phyloP scores from a whole-genome alignment of 2,888 invertebrate genomes.

The Eristalinus aeneus region DNA sequence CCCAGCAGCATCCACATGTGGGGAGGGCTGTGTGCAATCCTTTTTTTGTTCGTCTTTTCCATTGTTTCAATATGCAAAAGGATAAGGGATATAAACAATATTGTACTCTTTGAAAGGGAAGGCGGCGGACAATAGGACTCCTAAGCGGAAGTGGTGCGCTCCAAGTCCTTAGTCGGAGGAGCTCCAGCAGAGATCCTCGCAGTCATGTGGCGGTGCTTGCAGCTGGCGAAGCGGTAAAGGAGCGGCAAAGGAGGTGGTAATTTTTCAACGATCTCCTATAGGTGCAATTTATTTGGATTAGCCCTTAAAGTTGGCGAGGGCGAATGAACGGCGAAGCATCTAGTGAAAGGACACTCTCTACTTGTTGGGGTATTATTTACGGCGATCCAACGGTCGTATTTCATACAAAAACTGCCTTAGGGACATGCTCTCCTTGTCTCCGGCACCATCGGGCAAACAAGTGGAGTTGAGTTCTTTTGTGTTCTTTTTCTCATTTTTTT shows the following conservation, averaged over 20 bases:
- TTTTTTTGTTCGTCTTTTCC: neutral
- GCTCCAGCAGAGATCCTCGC: neutral
- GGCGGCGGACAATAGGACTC: conserved; percentile 4
- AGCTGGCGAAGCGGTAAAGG: neutral
- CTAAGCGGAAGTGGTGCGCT: neutral
- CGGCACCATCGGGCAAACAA: neutral
- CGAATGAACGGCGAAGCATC: neutral
- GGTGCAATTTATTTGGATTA: conserved; percentile 71
- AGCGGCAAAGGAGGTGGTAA: conserved; percentile 12
- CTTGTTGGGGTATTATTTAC: conserved; percentile 62
- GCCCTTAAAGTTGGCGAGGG: conserved; percentile 27
- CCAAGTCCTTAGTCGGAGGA: neutral
- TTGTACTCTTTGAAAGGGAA: conserved; percentile 8
- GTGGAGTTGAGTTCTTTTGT: conserved; percentile 26
- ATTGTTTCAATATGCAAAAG: conserved; percentile 52
- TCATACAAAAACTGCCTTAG: conserved; percentile 49
- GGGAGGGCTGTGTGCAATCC: conserved; percentile 6
- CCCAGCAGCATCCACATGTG: neutral
- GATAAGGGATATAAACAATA: conserved; percentile 35
- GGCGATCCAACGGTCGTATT: conserved; percentile 54
- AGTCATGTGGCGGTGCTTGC: neutral
- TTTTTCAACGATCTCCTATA: conserved; percentile 66
- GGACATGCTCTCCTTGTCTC: conserved; percentile 1
- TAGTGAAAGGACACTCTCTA: conserved; percentile 29
- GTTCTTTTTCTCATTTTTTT: neutral